Percentiles rank a stretch among this genome's conserved stretches.
These are phyloP conservation scores for Elgaria multicarinata DNA, from an alignment of 2,113 vertebrate species.

Conservation along the genomic window DNA sequence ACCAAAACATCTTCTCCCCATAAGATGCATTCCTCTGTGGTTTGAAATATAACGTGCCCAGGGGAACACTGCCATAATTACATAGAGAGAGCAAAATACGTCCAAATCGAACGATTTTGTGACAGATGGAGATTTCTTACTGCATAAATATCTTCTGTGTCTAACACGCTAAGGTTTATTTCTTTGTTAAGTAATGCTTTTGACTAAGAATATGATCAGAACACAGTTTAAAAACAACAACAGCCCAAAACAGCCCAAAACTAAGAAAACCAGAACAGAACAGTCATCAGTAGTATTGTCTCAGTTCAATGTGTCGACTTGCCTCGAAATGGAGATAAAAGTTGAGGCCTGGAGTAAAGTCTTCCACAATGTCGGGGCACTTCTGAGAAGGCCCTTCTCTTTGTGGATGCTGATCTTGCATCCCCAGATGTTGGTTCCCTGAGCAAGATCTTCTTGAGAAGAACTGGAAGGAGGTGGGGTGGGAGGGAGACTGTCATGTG, in stretches of 20 bases:
- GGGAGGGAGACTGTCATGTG: background rate
- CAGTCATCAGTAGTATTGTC: background rate
- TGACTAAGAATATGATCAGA: background rate
- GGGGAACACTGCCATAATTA: too few species aligned
- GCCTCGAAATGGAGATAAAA: background rate
- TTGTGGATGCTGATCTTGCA: background rate
- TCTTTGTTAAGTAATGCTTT: background rate
- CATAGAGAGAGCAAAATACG: background rate
- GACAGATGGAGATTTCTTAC: background rate
- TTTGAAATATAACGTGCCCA: fast-evolving
- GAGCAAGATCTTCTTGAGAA: background rate
- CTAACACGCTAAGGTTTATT: background rate
- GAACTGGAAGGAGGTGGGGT: background rate
- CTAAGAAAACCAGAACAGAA: background rate
- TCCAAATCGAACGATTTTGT: background rate
- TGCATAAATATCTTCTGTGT: background rate
- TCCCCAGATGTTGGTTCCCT: background rate
- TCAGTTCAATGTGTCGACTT: too few species aligned
- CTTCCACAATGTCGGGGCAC: background rate
- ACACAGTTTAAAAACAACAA: background rate
- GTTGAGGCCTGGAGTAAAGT: background rate
- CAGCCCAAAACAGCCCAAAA: background rate
- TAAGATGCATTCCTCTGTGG: background rate
- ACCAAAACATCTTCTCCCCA: background rate
- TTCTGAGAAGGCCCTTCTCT: background rate